Percentiles rank a stretch among this genome's conserved stretches.
phyloP scores from a whole-genome alignment of 1,140 invertebrate species.

The Magallana gigas region DNA sequence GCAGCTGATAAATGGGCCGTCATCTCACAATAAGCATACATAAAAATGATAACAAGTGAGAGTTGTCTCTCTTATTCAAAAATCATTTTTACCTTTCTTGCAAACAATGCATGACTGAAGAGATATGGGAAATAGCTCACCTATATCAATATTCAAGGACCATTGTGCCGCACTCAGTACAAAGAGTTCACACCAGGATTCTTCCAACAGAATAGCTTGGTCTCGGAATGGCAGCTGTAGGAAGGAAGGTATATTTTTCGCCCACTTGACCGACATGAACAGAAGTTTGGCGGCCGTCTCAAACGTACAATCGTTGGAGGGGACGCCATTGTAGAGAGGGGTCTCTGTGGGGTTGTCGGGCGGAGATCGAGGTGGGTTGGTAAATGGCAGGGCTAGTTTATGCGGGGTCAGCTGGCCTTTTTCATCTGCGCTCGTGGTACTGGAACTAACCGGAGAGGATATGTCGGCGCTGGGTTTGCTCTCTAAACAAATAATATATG shows the following conservation, averaged over 20 bases:
- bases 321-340: background rate
- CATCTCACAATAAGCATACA: background rate
- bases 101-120: background rate
- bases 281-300: conserved; percentile 95
- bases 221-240: conserved; percentile 89
- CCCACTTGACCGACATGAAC: conserved; percentile 98
- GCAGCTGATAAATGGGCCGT: no score
- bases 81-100: no score
- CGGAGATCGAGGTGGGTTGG: background rate
- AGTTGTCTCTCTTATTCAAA: no score
- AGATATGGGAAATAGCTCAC: conserved; percentile 73
- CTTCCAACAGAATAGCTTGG: conserved; percentile 93
- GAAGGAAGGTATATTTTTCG: conserved; percentile 97
- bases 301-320: conserved; percentile 79
- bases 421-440: background rate
- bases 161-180: conserved; percentile 96
- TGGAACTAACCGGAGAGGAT: background rate
- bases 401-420: background rate
- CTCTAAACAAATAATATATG: background rate
- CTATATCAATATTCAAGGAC: conserved; percentile 95
- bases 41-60: background rate
- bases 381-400: background rate
- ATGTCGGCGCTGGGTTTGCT: background rate
- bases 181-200: conserved; percentile 98
- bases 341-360: conserved; percentile 20